Evolutionary conservation across 53 echinoderm and acorn worm species (phyloP).

Genomic region (Stichopus horrens): DNA sequence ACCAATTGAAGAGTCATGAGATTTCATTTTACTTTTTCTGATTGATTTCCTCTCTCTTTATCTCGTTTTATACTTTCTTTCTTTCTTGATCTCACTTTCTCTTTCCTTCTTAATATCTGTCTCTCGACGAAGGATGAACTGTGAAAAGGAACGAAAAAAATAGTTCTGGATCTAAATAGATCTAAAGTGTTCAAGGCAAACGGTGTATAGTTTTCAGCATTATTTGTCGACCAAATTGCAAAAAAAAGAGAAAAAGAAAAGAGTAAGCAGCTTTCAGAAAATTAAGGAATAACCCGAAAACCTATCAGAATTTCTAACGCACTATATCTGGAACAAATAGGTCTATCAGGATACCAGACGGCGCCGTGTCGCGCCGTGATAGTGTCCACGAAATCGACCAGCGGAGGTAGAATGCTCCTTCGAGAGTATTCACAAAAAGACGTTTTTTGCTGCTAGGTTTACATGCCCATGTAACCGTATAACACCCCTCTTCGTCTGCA

Average conservation of each 20-base stretch:
- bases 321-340: conserved; percentile 31
- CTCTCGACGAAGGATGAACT: background rate
- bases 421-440: background rate
- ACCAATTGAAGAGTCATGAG: background rate
- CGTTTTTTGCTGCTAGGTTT: background rate
- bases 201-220: background rate
- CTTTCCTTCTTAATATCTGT: background rate
- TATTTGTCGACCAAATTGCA: background rate
- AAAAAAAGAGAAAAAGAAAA: background rate
- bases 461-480: background rate
- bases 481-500: background rate
- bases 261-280: background rate
- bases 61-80: background rate
- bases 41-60: too few species aligned
- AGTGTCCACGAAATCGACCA: conserved; percentile 14
- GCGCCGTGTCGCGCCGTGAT: conserved; percentile 11
- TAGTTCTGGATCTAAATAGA: background rate
- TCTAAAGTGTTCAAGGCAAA: background rate
- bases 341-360: conserved; percentile 9
- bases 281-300: conserved; percentile 9
- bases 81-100: background rate
- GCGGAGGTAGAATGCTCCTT: background rate
- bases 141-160: background rate
- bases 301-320: background rate
- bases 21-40: background rate